These are phyloP conservation scores for Temnothorax unifasciatus DNA, from an alignment of 2,888 invertebrate genomes.

Conservation along the genomic window DNA sequence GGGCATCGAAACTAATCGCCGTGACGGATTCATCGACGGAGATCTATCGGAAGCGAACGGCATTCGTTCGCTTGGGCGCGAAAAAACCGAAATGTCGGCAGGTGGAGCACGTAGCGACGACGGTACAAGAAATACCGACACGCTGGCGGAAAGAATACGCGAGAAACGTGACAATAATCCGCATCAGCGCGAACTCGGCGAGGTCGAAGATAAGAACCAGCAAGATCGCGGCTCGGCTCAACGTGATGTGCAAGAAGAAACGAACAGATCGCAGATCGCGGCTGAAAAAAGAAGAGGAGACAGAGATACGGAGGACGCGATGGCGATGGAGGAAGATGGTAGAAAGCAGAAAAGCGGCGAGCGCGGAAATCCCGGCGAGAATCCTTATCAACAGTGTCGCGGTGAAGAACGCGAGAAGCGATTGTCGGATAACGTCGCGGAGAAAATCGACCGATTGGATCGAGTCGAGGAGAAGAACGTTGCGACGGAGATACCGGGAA, in stretches of 20 bases:
- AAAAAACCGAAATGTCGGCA: constrained; percentile 12
- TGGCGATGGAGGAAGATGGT: neutral
- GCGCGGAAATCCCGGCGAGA: constrained; percentile 1
- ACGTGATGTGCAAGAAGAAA: constrained; percentile 51
- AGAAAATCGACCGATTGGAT: constrained; percentile 28
- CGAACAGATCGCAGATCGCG: constrained; percentile 35
- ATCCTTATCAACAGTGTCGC: constrained; percentile 31
- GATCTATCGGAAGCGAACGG: constrained; percentile 43
- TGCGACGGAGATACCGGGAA: constrained; percentile 21
- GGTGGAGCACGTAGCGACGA: constrained; percentile 28
- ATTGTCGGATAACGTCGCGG: constrained; percentile 28
- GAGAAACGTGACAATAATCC: constrained; percentile 61
- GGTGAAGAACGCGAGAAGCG: constrained; percentile 29
- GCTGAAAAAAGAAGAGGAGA: neutral
- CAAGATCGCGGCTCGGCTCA: constrained; percentile 38
- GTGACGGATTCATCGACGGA: constrained; percentile 33
- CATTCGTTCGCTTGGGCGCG: constrained; percentile 2
- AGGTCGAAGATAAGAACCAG: constrained; percentile 50
- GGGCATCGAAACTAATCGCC: constrained; percentile 15
- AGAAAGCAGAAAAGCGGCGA: neutral
- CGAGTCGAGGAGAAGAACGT: neutral
- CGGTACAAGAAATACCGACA: constrained; percentile 29
- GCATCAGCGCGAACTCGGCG: constrained; percentile 26
- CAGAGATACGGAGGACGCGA: constrained; percentile 5
- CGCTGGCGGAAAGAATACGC: constrained; percentile 48